These are phyloP conservation scores for Apogon talboti DNA, from an alignment of 2,797 vertebrate species.

Conservation along the genomic window DNA sequence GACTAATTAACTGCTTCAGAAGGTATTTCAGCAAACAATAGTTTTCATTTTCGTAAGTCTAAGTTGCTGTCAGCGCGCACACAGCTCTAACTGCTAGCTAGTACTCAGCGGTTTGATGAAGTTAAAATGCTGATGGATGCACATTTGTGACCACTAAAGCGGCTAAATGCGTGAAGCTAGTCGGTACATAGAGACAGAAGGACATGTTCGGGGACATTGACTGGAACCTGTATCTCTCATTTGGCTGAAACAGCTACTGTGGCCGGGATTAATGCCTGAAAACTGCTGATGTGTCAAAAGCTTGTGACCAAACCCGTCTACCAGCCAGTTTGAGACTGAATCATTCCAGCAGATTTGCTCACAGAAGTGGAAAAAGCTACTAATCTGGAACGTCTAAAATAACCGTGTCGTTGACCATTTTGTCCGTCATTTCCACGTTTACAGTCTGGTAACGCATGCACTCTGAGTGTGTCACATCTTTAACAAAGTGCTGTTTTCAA, in stretches of 20 bases:
- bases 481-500: slow-evolving; percentile 8
- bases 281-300: slow-evolving; percentile 69
- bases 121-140: slow-evolving; percentile 42
- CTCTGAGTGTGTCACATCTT: background rate
- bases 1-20: background rate
- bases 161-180: slow-evolving; percentile 18
- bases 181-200: background rate
- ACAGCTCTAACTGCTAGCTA: background rate
- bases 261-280: background rate
- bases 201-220: background rate
- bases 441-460: background rate
- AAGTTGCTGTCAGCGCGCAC: background rate
- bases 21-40: slow-evolving; percentile 23
- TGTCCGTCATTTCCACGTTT: background rate
- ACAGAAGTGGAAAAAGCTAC: slow-evolving; percentile 10
- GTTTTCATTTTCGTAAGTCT: background rate
- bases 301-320: slow-evolving; percentile 48
- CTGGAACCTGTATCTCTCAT: background rate
- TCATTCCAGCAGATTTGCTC: slow-evolving; percentile 37
- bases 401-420: background rate
- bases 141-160: slow-evolving; percentile 30
- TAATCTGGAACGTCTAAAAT: slow-evolving; percentile 2
- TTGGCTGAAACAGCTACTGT: background rate
- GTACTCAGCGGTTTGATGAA: background rate
- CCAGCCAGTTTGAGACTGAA: slow-evolving; percentile 27